These are phyloP conservation scores for Dasyornis broadbenti DNA, from an alignment of 2,113 vertebrate genomes.

Conservation along the genomic window DNA sequence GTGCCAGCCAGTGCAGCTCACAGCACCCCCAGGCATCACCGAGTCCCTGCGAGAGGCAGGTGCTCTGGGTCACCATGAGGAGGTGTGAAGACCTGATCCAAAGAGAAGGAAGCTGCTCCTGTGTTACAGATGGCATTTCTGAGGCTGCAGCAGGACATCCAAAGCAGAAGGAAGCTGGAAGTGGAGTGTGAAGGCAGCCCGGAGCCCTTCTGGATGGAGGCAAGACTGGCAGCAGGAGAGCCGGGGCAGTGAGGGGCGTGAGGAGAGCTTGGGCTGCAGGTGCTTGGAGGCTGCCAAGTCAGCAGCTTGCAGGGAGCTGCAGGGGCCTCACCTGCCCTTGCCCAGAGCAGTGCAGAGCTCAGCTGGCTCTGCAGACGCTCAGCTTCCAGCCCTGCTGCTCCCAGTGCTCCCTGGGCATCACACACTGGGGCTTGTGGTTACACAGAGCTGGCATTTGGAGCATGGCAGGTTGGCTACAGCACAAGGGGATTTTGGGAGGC, in stretches of 20 bases:
- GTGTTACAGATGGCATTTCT: neutral
- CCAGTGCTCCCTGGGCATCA: neutral
- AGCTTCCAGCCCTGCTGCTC: neutral
- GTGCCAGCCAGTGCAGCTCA: neutral
- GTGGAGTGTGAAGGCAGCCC: neutral
- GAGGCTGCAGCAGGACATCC: neutral
- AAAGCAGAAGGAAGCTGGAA: neutral
- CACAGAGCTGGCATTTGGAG: neutral
- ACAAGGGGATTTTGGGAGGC: neutral
- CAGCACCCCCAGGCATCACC: neutral
- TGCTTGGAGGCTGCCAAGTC: neutral
- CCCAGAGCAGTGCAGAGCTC: neutral
- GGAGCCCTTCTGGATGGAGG: neutral
- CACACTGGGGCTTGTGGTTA: neutral
- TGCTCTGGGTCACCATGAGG: neutral
- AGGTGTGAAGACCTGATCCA: neutral
- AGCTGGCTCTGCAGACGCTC: neutral
- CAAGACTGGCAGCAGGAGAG: neutral
- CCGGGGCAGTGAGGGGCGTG: fast-evolving
- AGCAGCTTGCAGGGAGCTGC: neutral
- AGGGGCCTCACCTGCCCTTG: neutral
- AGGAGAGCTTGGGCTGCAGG: neutral
- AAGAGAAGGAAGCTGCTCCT: neutral
- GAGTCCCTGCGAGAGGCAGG: neutral
- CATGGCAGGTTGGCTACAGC: neutral